Base-by-base conservation (phyloP, 2,113 vertebrate genomes). In the Prietella phreatophila region DNA sequence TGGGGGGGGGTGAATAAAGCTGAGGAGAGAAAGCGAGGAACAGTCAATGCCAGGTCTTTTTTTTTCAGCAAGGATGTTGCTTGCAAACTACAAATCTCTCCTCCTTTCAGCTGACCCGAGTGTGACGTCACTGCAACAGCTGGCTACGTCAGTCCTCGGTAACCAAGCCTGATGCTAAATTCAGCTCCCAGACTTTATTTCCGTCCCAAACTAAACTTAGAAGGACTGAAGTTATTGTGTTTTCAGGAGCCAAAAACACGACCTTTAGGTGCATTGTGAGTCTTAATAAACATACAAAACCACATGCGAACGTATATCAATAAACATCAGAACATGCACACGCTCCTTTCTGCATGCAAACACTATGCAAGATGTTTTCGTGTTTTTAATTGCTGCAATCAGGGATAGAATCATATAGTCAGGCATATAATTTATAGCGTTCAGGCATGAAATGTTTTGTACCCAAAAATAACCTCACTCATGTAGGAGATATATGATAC, bases 101-200 rank as follows among this genome's bases (percentile, higher is more conserved):
- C 78, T 83, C 39, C 82, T 85, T 69, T 86, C 65, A 89, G 84
- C 87, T 61, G 87, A 88, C 69, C 82, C 55, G 36, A 36, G 39
- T 84, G 79, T 91, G 83, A 91, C 86, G 86, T 69, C 82, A 88
- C 30, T n/a, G 33, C 67, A 53, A 56, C 82, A 55, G 87, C 87
- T 42, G 33, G 87, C 61, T 53, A 88, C 87, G 87, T 88, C 87
- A 85, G 87, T 83, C 82, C 55, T 10, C 10, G 61, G 65, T 75
- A 85, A 85, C 53, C 73, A 87, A 58, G 47, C 42, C 58, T 82
- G 42, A 82, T 76, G 61, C 88, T 90, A 89, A 87, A 91, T 89
- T 19, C 36, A 83, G 84, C 86, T 61, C 55, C 19, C 25, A 69
- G 50, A 87, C 53, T 47, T 82, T 83, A 86, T 86, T 89, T 90